Percentiles rank a stretch among this genome's conserved stretches.
Evolutionary conservation across 2,113 vertebrate genomes (phyloP).

Genomic region (Alces alces): DNA sequence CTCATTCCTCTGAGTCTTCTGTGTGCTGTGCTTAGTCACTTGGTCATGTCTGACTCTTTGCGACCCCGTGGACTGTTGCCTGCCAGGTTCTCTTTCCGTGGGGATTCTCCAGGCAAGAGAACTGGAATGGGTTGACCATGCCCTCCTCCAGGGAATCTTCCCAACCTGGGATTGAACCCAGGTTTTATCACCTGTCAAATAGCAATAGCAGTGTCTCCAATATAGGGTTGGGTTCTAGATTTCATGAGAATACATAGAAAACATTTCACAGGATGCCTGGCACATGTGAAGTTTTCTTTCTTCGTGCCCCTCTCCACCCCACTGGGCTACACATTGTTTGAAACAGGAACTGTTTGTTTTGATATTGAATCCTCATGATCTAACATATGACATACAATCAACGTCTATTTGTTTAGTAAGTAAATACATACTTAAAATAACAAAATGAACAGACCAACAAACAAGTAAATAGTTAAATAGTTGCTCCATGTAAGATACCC

Average conservation of each 20-base stretch:
- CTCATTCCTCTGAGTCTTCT: background rate
- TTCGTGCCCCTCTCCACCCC: background rate
- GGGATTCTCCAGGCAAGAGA: background rate
- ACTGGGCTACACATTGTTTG: background rate
- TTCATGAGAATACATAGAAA: background rate
- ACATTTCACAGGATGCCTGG: background rate
- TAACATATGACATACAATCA: background rate
- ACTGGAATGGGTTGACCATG: background rate
- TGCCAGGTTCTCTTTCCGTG: background rate
- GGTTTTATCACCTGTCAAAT: background rate
- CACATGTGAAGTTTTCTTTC: background rate
- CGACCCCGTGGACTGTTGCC: background rate
- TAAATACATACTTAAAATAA: background rate
- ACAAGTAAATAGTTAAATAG: background rate
- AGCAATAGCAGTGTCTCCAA: background rate
- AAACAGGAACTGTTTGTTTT: background rate
- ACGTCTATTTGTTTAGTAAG: background rate
- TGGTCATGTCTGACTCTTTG: background rate
- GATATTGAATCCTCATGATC: background rate
- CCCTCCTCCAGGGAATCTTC: background rate
- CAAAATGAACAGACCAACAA: background rate
- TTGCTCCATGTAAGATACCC: background rate
- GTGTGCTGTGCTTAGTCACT: background rate
- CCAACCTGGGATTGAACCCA: background rate
- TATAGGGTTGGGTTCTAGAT: background rate